Base-by-base conservation (phyloP, 2,888 invertebrate species). In the Drosophila macrospina region DNA sequence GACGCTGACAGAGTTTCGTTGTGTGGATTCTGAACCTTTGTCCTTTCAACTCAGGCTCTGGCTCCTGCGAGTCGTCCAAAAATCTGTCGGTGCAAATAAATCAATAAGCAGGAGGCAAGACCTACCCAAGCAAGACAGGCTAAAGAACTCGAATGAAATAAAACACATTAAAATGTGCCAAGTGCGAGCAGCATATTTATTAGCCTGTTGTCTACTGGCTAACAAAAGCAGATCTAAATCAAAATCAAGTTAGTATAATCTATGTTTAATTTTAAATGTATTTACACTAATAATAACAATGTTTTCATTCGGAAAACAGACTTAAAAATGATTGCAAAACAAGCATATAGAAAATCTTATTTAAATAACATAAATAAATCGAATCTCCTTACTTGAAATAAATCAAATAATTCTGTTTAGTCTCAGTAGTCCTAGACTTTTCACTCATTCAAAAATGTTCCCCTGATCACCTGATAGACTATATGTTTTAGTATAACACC, bases 1-100 rank as follows among this genome's bases (percentile, higher is more conserved):
- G 82, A 81, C 68, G 62, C 74, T 76, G 70, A 67, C 75, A 60
- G 67, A 80, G 63, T 57, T 69, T 63, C 55, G 50, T 50, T 68
- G 60, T 28, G 48, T 41, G 56, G 54, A 70, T 62, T 37, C 47
- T 42, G 64, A 26, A 62, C 61, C 65, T 64, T 67, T 61, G 66
- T 52, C 65, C 60, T 50, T 34, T 42, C 42, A 50, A 32, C 20
- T 8, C 24, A 10, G 24, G 13, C 45, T 65, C 54, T 32, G 36
- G 61, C 54, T 13, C 42, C 15, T 45, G 24, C 37, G 4, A 41
- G 44, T 28, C 30, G 15, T 28, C 11, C 44, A 11, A 47, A 16
- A 7, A 7, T 11, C 20, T 20, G 20, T 20, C 20, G 20, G 20
- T 20, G 20, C 20, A 20, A 20, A 20, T 20, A 20, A 20, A 20